Evolutionary conservation across 2,888 invertebrate genomes (phyloP).

Genomic region (Clanis bilineata): DNA sequence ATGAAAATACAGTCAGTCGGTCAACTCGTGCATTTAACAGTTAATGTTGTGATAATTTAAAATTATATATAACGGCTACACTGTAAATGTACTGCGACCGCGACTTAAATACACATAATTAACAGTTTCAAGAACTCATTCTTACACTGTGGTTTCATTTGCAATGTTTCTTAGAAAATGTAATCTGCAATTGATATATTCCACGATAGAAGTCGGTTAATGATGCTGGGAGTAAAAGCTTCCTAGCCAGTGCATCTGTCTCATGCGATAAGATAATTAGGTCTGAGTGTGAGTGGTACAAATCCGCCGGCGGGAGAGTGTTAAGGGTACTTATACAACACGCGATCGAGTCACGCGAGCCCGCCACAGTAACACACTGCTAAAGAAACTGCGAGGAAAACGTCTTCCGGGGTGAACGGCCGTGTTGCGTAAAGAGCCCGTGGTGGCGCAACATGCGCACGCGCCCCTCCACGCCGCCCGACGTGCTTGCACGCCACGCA

Average conservation of each 20-base stretch:
- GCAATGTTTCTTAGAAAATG: not conserved
- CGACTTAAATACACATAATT: not conserved
- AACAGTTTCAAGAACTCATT: not conserved
- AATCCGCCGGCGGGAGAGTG: conserved; percentile 58
- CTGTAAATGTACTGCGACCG: not conserved
- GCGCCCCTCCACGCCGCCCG: conserved; percentile 45
- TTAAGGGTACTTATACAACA: conserved; percentile 52
- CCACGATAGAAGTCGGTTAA: conserved; percentile 13
- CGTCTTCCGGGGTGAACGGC: conserved; percentile 81
- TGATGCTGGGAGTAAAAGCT: conserved; percentile 30
- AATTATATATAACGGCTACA: not conserved
- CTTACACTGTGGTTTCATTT: not conserved
- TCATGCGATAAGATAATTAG: conserved; percentile 62
- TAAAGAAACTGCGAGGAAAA: conserved; percentile 80
- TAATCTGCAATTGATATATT: not conserved
- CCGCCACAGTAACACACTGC: conserved; percentile 73
- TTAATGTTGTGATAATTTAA: not conserved
- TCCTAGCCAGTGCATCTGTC: conserved; percentile 44
- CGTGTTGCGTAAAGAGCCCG: conserved; percentile 76
- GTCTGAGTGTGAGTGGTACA: conserved; percentile 53
- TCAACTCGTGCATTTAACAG: not conserved
- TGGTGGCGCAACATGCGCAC: conserved; percentile 66
- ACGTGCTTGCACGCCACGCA: conserved; percentile 38
- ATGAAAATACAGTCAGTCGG: not conserved
- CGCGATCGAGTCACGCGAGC: conserved; percentile 75